phyloP scores from a whole-genome alignment of 2,888 invertebrate species.

The Ptilodon capucinus region DNA sequence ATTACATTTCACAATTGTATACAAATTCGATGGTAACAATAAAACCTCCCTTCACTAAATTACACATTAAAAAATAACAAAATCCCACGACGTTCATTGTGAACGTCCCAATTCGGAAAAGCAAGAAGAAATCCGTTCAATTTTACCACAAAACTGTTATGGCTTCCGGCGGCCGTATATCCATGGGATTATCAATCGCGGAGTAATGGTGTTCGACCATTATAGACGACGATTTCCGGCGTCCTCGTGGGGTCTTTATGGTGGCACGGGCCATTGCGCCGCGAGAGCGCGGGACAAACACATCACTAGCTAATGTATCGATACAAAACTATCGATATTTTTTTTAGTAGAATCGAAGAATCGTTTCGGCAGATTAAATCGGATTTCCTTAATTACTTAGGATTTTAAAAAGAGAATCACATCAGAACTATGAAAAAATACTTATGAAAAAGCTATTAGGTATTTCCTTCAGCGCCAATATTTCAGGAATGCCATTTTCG shows the following conservation, averaged over 20 bases:
- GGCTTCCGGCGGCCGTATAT: slow-evolving; percentile 77
- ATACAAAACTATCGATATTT: background rate
- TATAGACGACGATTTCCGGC: slow-evolving; percentile 79
- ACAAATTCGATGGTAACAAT: too few species aligned
- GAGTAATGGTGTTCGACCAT: slow-evolving; percentile 80
- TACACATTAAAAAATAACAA: background rate
- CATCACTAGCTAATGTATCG: slow-evolving; percentile 44
- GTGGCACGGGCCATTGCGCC: slow-evolving; percentile 75
- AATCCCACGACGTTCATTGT: background rate
- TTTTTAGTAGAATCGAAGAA: background rate
- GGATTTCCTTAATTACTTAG: too few species aligned
- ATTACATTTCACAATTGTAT: too few species aligned
- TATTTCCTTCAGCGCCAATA: too few species aligned
- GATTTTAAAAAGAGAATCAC: background rate
- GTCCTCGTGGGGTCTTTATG: slow-evolving; percentile 73
- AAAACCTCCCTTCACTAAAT: background rate
- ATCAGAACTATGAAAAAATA: too few species aligned
- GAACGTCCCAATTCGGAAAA: slow-evolving; percentile 27
- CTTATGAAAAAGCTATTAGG: too few species aligned
- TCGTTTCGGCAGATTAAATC: too few species aligned
- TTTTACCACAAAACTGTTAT: slow-evolving; percentile 82
- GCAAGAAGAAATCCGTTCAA: slow-evolving; percentile 64
- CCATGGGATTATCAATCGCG: slow-evolving; percentile 79
- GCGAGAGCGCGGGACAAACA: slow-evolving; percentile 57
- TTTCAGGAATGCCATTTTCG: too few species aligned